Base-by-base conservation (phyloP, 1,140 invertebrate genomes). In the Heliconius hewitsoni region DNA sequence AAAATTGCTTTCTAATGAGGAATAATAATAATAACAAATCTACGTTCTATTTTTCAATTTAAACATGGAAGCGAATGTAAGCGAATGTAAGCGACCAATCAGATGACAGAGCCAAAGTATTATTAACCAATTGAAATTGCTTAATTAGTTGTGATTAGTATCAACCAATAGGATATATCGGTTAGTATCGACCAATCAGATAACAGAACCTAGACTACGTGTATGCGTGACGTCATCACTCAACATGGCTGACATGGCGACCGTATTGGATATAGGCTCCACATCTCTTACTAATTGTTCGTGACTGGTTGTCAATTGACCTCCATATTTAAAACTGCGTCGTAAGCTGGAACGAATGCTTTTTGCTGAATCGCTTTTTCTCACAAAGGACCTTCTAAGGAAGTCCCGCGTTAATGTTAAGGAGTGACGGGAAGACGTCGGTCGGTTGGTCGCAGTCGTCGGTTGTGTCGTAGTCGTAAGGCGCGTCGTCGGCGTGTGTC, bases 191-290 rank as follows among this genome's bases (percentile, higher is more conserved):
- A 73, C 5, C n/a, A 71, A 85, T 93, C 81, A 93, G 84, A 93
- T 92, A 37, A 94, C 92, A 27, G 92, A 93, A 5, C 90, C 92
- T 11, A 88, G 83, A 76, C 91, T 91, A 1, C 89, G 80, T n/a
- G 86, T 79, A 73, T 88, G 83, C 1, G 81, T 77, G 19, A 86
- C 27, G 6, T 71, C 79, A 18, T 86, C 83, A 0, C 81, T 82
- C 66, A 89, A 42, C 83, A 91, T 84, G 76, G 86, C 87, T 16
- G 90, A 87, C 90, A 94, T 90, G 0, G 92, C 91, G 0, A 91
- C 91, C 2, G 94, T 94, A 30, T 86, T 92, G 0, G 94, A 94
- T 11, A 94, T 94, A 0, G 94, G 94, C 9, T 95, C 94, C 0
- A 86, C 91, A 18, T 87, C 90, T 34, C 93, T 85, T 0, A 95